Evolutionary conservation across 2,113 vertebrate species (phyloP), one percentile per base, ranked within the genome.

Genomic region (Cebus imitator): DNA sequence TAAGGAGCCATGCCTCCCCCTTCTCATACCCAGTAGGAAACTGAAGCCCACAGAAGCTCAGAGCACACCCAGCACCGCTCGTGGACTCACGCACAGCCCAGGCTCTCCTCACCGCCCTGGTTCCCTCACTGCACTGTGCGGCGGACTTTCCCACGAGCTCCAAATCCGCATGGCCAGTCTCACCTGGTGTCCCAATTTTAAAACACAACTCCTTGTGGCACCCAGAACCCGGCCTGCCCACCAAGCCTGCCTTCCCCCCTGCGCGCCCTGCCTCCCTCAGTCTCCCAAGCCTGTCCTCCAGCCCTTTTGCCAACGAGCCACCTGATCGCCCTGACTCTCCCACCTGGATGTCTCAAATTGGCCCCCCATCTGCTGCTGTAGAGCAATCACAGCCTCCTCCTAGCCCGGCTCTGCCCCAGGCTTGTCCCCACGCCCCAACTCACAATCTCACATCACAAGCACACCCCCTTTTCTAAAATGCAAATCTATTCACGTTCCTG

Each of bases 21-120:
- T 40, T 68, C 83, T 57, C 16, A 66, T 1, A 43, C 35, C 43
- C 58, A 55, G n/a, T 2, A 25, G 50, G 50, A 88, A 48, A 48
- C 57, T 1, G 3, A 35, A 27, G 87, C 32, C 57, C 43, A 37
- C 57, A 20, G 45, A 6, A 35, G 35, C 75, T 10, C 35, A 37
- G 75, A 35, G 30, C 1, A 30, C 87, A 23, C 25, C 23, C 10
- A 4, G 35, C 1, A 11, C 58, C 35, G 10, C 43, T 50, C 2
- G 11, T 2, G 4, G 0, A 2, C 35, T 3, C 13, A 50, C 1
- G 2, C 45, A 50, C 30, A 50, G 30, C 13, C 30, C 30, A 17
- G 8, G 30, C 40, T 18, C 23, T 9, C 13, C 2, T 6, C 21
- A 0, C 0, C 0, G 14, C 30, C 70, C 16, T 12, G 30, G 17